Evolutionary conservation across 2,888 invertebrate species (phyloP).

Genomic region (Tiphia femorata): DNA sequence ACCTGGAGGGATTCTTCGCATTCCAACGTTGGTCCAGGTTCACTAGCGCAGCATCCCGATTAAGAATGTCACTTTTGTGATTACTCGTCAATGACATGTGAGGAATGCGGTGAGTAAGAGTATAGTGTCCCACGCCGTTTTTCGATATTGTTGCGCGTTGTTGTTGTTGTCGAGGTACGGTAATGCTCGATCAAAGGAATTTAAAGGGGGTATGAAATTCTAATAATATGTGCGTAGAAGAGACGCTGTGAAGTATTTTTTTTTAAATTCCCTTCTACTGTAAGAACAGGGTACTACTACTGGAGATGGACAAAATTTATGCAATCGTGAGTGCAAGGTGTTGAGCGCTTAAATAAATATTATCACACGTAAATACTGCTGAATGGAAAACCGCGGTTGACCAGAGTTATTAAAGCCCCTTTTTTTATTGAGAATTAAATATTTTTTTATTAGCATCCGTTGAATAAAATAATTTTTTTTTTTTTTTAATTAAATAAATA

Average conservation of each 20-base stretch:
- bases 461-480: neutral
- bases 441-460: neutral
- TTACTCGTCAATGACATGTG: conserved; percentile 59
- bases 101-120: conserved; percentile 60
- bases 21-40: conserved; percentile 48
- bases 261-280: too few species aligned
- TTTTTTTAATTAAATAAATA: neutral
- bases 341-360: too few species aligned
- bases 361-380: too few species aligned
- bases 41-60: conserved; percentile 50
- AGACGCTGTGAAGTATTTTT: neutral
- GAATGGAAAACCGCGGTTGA: too few species aligned
- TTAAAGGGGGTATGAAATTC: neutral
- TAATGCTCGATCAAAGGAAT: neutral
- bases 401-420: too few species aligned
- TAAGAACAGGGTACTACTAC: too few species aligned
- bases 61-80: conserved; percentile 56
- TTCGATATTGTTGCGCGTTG: conserved; percentile 11
- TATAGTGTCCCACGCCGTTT: conserved; percentile 22
- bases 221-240: neutral
- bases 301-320: too few species aligned
- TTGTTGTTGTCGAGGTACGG: neutral
- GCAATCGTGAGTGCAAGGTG: too few species aligned
- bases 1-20: conserved; percentile 33
- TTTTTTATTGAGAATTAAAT: neutral